Conservation (phyloP, 2,797 vertebrate genomes). For the Myotis planiceps region DNA sequence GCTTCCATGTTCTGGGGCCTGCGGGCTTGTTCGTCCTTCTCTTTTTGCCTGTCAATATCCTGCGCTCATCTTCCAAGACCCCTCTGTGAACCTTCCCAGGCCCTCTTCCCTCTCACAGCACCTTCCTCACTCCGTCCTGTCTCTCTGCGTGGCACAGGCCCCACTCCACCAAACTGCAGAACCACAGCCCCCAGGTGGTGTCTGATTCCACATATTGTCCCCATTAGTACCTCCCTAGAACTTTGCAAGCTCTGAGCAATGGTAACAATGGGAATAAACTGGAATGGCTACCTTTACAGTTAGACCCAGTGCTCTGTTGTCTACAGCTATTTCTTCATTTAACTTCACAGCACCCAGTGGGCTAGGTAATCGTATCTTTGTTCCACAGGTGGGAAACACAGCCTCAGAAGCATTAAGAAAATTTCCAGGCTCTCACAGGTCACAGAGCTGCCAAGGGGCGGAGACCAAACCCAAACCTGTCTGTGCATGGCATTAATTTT, state of each 20-base stretch:
- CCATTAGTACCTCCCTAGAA: not conserved
- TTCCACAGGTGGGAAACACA: not conserved
- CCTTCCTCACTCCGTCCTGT: not conserved
- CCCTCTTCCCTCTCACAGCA: not conserved
- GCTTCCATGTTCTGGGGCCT: not conserved
- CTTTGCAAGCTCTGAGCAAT: accelerated
- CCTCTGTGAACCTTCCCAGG: not conserved
- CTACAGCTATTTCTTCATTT: not conserved
- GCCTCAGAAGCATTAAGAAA: not conserved
- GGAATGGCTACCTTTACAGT: not conserved
- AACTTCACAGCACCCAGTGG: not conserved
- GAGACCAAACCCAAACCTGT: not conserved
- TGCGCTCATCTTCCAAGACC: not conserved
- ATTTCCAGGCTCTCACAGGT: not conserved
- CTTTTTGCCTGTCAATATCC: not conserved
- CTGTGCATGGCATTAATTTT: not conserved
- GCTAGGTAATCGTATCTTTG: not conserved
- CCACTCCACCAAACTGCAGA: not conserved
- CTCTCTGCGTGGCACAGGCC: accelerated
- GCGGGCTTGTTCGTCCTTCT: not conserved
- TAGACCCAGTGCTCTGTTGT: accelerated
- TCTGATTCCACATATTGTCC: not conserved
- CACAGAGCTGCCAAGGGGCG: not conserved
- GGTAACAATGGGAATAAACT: accelerated
- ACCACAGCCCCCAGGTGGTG: not conserved